Conservation (phyloP, 2,797 vertebrate genomes). For the Glyptemys insculpta region DNA sequence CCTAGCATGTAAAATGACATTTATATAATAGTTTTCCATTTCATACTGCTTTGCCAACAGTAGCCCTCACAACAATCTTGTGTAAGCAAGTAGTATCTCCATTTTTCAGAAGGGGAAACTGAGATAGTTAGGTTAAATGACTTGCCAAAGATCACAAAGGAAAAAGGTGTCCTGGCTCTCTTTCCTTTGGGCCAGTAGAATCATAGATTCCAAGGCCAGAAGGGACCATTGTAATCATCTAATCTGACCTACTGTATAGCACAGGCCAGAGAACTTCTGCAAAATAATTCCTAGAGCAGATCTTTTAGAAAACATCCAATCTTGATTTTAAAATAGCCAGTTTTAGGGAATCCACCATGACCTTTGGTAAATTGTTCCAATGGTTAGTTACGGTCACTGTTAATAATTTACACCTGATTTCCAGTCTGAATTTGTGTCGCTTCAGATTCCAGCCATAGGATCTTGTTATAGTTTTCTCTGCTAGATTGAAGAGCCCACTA, state of each 20-base stretch:
- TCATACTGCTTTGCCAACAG: not conserved
- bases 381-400: not conserved
- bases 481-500: not conserved
- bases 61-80: not conserved
- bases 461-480: not conserved
- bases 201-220: not conserved
- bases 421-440: not conserved
- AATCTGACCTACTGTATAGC: not conserved
- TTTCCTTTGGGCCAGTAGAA: not conserved
- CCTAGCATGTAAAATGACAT: not conserved
- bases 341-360: not conserved
- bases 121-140: not conserved
- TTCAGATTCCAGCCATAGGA: not conserved
- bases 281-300: not conserved
- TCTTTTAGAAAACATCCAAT: not conserved
- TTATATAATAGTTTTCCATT: not conserved
- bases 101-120: not conserved
- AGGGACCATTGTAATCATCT: not conserved
- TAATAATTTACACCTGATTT: not conserved
- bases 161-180: not conserved
- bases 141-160: not conserved
- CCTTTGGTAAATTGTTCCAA: not conserved
- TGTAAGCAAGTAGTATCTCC: not conserved
- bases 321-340: not conserved
- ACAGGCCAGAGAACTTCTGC: not conserved